Conservation (phyloP, 2,797 vertebrate species). For the Heterohyrax brucei region DNA sequence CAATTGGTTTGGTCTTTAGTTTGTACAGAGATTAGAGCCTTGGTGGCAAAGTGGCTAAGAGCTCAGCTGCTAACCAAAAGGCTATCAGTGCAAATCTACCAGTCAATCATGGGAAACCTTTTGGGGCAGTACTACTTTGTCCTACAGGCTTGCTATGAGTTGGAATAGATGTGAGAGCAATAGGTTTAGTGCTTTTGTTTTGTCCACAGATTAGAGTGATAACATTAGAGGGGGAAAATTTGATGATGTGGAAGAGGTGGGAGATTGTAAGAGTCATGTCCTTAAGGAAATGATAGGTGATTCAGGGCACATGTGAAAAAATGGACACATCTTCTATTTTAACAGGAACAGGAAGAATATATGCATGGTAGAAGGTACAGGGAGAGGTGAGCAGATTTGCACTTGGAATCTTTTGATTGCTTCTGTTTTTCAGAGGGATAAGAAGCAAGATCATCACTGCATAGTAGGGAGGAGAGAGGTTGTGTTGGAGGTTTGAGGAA, state of each 20-base stretch:
- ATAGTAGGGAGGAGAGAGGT: not conserved
- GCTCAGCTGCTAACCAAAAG: too few species aligned
- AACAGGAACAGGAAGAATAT: not conserved
- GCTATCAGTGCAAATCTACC: too few species aligned
- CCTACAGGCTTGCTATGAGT: too few species aligned
- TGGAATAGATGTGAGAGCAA: too few species aligned
- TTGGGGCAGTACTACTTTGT: too few species aligned
- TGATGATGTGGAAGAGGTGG: not conserved
- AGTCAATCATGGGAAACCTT: too few species aligned
- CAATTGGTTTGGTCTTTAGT: too few species aligned
- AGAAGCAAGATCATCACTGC: not conserved
- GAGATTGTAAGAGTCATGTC: not conserved
- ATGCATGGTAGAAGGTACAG: not conserved
- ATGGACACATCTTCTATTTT: not conserved
- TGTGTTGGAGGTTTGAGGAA: conserved; percentile 7
- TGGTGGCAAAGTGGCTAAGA: too few species aligned
- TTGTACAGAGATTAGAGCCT: not conserved
- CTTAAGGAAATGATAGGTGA: not conserved
- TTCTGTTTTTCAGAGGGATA: conserved; percentile 38
- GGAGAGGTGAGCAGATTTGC: not conserved
- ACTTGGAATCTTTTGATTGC: not conserved
- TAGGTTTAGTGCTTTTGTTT: not conserved
- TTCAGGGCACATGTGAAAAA: not conserved
- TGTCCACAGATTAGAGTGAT: not conserved
- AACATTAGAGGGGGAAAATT: conserved; percentile 8